Evolutionary conservation across 2,113 vertebrate species (phyloP).

Genomic region (Brachirus orientalis): DNA sequence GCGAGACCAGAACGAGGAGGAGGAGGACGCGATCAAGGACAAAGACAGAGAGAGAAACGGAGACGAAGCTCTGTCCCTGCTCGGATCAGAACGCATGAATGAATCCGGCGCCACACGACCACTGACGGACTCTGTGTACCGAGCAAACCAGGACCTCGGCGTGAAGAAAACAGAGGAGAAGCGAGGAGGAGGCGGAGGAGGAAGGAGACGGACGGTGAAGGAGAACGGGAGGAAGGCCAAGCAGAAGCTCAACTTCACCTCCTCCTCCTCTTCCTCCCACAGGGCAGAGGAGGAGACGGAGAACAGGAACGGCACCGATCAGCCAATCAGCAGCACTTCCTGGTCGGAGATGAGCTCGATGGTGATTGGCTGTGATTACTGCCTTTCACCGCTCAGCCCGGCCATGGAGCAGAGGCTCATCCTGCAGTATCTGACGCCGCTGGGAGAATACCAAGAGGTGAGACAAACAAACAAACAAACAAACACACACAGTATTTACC

Average conservation of each 20-base stretch:
- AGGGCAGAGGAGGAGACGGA: conserved; percentile 11
- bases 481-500: too few species aligned
- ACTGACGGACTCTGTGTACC: conserved; percentile 32
- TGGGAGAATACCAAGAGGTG: conserved; percentile 97
- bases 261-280: conserved; percentile 37
- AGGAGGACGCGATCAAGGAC: neutral
- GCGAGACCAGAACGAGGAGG: conserved; percentile 69
- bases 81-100: conserved; percentile 82
- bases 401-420: conserved; percentile 95
- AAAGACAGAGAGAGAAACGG: neutral
- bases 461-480: conserved; percentile 19
- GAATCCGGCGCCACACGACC: conserved; percentile 30
- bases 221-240: conserved; percentile 89
- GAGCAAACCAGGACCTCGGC: neutral
- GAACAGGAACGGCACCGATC: conserved; percentile 67
- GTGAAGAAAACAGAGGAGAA: conserved; percentile 18
- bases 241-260: conserved; percentile 87
- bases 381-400: conserved; percentile 89
- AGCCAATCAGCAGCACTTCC: conserved; percentile 89
- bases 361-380: conserved; percentile 94
- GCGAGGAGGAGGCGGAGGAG: conserved; percentile 42
- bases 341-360: conserved; percentile 96
- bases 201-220: conserved; percentile 77
- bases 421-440: conserved; percentile 93
- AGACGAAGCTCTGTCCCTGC: conserved; percentile 52